These are phyloP conservation scores for Callitettix versicolor DNA, from an alignment of 1,140 invertebrate genomes.

Conservation along the genomic window DNA sequence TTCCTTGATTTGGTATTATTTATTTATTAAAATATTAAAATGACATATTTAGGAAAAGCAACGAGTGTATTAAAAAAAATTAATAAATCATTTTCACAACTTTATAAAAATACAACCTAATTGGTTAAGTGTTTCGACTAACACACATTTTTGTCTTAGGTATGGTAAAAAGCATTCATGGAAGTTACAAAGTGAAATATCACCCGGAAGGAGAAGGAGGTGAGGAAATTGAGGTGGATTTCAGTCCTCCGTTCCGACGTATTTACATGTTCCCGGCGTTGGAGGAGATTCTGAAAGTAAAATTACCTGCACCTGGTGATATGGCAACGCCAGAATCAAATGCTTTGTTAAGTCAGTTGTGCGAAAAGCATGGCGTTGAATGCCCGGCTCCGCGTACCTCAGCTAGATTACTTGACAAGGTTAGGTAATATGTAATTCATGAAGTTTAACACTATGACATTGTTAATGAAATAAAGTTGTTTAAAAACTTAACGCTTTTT, in stretches of 20 bases:
- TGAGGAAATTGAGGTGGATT: conserved; percentile 76
- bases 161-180: conserved; percentile 57
- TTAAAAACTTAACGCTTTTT: no score
- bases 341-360: conserved; percentile 71
- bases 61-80: no score
- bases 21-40: no score
- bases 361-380: conserved; percentile 78
- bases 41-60: no score
- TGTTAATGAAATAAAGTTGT: no score
- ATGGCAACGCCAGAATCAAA: conserved; percentile 54
- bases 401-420: conserved; percentile 88
- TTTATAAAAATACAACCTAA: no score
- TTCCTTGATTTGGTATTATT: no score
- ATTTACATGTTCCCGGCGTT: conserved; percentile 85
- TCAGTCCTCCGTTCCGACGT: conserved; percentile 92
- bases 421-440: conserved; percentile 30
- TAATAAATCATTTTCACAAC: no score
- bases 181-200: conserved; percentile 69
- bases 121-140: no score
- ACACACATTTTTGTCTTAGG: conserved; percentile 40
- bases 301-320: conserved; percentile 67
- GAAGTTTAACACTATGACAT: no score
- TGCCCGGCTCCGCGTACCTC: conserved; percentile 86
- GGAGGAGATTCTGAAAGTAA: conserved; percentile 70
- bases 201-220: conserved; percentile 84